Percentiles rank a stretch among this genome's conserved stretches.
Evolutionary conservation across 2,113 vertebrate species (phyloP).

Genomic region (Petrocephalus zakoni): DNA sequence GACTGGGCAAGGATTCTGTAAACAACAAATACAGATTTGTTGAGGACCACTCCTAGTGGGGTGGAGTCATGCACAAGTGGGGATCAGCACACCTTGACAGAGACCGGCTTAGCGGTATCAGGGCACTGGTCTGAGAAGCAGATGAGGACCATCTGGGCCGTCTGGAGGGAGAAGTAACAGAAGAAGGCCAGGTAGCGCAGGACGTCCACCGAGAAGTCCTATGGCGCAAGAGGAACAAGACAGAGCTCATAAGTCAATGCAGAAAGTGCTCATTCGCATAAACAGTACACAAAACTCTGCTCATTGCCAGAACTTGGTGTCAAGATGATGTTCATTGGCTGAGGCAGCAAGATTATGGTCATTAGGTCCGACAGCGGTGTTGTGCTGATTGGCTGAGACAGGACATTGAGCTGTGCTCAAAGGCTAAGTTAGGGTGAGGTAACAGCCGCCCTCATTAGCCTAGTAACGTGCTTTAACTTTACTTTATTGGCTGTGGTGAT

Average conservation of each 20-base stretch:
- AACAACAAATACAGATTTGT: background rate
- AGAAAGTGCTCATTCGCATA: background rate
- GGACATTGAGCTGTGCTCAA: background rate
- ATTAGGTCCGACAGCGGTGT: background rate
- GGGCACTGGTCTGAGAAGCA: conserved; percentile 69
- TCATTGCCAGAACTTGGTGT: background rate
- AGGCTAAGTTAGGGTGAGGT: background rate
- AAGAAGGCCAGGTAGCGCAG: conserved; percentile 59
- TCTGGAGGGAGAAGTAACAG: conserved; percentile 58
- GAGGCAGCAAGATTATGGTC: background rate
- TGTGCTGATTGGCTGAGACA: background rate
- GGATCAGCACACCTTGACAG: conserved; percentile 44
- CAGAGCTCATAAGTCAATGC: background rate
- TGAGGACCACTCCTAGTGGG: background rate
- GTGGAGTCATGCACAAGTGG: background rate
- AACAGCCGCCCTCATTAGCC: background rate
- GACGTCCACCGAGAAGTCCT: conserved; percentile 61
- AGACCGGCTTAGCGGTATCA: conserved; percentile 46
- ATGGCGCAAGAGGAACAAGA: conserved; percentile 13
- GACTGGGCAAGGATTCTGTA: conserved; percentile 77
- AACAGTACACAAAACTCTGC: background rate
- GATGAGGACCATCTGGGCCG: conserved; percentile 64
- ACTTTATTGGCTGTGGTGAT: background rate
- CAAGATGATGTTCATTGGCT: background rate
- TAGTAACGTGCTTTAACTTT: background rate